These are phyloP conservation scores for Hirundichthys speculiger DNA, from an alignment of 2,113 vertebrate genomes.

Conservation along the genomic window DNA sequence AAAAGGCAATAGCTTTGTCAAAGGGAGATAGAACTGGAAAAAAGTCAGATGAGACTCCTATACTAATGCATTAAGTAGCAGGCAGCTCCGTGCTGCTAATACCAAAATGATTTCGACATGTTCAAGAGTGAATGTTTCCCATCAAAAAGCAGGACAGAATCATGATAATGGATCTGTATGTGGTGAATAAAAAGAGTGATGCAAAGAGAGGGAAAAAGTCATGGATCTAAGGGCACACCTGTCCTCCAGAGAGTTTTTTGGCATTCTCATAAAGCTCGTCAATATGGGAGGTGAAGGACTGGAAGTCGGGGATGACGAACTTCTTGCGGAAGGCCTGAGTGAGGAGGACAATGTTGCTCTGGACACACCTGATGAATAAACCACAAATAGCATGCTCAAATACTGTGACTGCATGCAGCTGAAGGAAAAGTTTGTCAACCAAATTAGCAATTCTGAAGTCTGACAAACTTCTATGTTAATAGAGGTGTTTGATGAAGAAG, in stretches of 20 bases:
- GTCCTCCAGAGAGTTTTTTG: conserved; percentile 90
- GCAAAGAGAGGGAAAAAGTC: not conserved
- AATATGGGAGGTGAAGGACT: conserved; percentile 93
- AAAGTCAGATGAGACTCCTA: not conserved
- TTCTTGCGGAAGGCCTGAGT: conserved; percentile 99
- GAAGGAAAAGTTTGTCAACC: conserved; percentile 57
- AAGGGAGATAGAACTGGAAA: not conserved
- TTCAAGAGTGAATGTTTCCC: conserved; percentile 8
- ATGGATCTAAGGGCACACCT: conserved; percentile 81
- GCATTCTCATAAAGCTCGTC: conserved; percentile 93
- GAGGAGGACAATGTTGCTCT: conserved; percentile 98
- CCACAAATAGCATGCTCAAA: conserved; percentile 64
- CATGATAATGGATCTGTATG: conserved; percentile 34
- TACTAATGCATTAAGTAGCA: not conserved
- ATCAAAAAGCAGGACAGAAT: not conserved
- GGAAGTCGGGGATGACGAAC: conserved; percentile 98
- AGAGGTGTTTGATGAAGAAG: conserved; percentile 38
- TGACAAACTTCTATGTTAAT: conserved; percentile 62
- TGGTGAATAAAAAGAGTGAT: conserved; percentile 24
- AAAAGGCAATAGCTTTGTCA: too few relatives aligned
- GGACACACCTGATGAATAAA: conserved; percentile 90
- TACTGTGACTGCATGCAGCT: conserved; percentile 51
- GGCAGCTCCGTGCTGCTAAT: not conserved
- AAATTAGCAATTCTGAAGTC: conserved; percentile 37
- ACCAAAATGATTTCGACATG: not conserved